phyloP scores from a whole-genome alignment of 92 coral and sea anemone genomes.

The Galaxea fascicularis region DNA sequence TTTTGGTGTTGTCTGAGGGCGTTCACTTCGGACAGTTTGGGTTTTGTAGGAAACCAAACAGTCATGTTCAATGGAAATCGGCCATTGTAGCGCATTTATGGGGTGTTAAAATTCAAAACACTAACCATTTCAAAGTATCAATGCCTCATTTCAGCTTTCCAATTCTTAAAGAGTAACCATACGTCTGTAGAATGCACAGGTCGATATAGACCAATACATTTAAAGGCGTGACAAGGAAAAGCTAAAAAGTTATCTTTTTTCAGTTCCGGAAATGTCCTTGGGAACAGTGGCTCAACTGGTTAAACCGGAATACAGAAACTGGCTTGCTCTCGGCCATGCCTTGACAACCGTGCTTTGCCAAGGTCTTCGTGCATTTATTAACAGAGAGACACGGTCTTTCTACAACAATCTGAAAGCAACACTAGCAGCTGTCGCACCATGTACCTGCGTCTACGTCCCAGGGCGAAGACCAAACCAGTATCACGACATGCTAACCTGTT shows the following conservation, averaged over 20 bases:
- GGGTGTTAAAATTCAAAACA: no score
- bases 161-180: no score
- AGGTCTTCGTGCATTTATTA: slow-evolving; percentile 72
- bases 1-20: no score
- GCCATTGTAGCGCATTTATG: no score
- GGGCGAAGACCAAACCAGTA: slow-evolving; percentile 34
- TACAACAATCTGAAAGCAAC: slow-evolving; percentile 52
- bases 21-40: no score
- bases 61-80: no score
- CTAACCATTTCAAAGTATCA: no score
- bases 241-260: background rate
- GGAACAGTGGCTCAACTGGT: slow-evolving; percentile 10
- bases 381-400: slow-evolving; percentile 48
- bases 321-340: slow-evolving; percentile 89
- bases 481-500: slow-evolving; percentile 64
- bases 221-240: no score
- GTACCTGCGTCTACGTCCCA: slow-evolving; percentile 56
- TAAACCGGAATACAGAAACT: slow-evolving; percentile 70
- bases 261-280: background rate
- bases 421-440: slow-evolving; percentile 32
- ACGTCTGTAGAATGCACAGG: no score
- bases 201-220: no score
- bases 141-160: no score
- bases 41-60: no score
- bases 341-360: slow-evolving; percentile 52